phyloP scores from a whole-genome alignment of 2,797 vertebrate species.

The Amblyraja radiata region DNA sequence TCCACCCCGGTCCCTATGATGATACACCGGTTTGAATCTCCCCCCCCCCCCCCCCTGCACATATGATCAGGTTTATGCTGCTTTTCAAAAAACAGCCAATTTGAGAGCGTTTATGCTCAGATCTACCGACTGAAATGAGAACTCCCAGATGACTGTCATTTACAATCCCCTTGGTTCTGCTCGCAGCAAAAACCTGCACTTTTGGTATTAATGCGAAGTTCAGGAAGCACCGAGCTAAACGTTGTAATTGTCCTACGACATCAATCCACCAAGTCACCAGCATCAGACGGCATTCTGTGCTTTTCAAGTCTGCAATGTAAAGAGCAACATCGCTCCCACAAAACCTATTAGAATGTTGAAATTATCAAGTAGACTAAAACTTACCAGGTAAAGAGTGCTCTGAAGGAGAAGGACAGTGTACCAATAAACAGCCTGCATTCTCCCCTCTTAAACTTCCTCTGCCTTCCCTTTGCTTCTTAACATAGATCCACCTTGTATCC shows the following conservation, averaged over 20 bases:
- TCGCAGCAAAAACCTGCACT: background rate
- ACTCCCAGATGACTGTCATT: background rate
- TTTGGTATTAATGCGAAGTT: background rate
- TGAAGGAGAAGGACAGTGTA: constrained; percentile 83
- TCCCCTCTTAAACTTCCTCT: constrained; percentile 82
- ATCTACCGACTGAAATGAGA: background rate
- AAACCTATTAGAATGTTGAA: background rate
- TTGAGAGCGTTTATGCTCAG: background rate
- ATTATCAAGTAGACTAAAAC: constrained; percentile 48
- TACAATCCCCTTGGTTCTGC: background rate
- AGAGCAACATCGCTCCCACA: background rate
- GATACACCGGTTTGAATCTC: background rate
- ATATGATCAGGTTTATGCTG: background rate
- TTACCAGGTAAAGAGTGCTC: constrained; percentile 83
- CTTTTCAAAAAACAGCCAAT: background rate
- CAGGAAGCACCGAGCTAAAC: background rate
- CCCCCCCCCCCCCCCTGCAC: too few relatives aligned
- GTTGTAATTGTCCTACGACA: background rate
- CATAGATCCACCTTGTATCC: constrained; percentile 90
- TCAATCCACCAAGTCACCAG: background rate
- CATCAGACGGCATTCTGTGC: background rate
- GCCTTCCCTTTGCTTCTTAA: constrained; percentile 69
- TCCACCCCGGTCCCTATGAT: too few relatives aligned
- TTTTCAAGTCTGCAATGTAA: background rate
- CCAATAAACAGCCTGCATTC: constrained; percentile 85